These are phyloP conservation scores for Esox masquinongy DNA, from an alignment of 2,797 vertebrate species.

Conservation along the genomic window DNA sequence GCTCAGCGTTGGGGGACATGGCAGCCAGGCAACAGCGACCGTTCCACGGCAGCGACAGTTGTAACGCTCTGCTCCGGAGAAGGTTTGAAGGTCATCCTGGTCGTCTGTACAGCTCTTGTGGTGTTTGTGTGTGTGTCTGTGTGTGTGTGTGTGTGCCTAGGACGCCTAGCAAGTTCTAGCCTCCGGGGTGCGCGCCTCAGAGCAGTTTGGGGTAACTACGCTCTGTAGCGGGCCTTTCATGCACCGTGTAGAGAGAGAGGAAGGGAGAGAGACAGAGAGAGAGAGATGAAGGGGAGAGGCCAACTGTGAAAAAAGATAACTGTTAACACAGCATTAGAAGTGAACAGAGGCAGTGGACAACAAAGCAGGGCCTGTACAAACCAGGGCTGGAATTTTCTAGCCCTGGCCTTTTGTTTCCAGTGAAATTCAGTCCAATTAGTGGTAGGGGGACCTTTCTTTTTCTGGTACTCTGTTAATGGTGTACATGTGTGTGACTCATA, in stretches of 20 bases:
- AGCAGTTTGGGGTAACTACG: constrained; percentile 38
- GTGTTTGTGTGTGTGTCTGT: constrained; percentile 18
- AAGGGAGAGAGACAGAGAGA: constrained; percentile 25
- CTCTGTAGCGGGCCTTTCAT: constrained; percentile 57
- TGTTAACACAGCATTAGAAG: constrained; percentile 78
- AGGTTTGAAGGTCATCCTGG: constrained; percentile 45
- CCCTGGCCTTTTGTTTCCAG: constrained; percentile 67
- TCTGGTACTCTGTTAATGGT: constrained; percentile 33
- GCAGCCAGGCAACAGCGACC: constrained; percentile 11
- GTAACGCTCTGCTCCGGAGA: constrained; percentile 35
- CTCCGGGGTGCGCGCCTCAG: constrained; percentile 25
- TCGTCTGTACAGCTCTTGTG: constrained; percentile 14
- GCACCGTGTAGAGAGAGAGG: constrained; percentile 15
- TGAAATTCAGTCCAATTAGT: constrained; percentile 77
- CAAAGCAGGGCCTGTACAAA: constrained; percentile 75
- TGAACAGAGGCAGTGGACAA: constrained; percentile 66
- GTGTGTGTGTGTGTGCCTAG: constrained; percentile 31
- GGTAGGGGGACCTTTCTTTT: constrained; percentile 40
- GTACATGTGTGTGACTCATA: constrained; percentile 11
- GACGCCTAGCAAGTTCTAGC: constrained; percentile 42
- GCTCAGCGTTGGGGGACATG: constrained; percentile 25
- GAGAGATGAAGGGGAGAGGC: constrained; percentile 42
- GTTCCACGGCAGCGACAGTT: constrained; percentile 27
- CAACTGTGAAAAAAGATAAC: constrained; percentile 58
- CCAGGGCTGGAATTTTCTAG: constrained; percentile 77